phyloP scores from a whole-genome alignment of 2,797 vertebrate genomes.

The Etheostoma perlongum region DNA sequence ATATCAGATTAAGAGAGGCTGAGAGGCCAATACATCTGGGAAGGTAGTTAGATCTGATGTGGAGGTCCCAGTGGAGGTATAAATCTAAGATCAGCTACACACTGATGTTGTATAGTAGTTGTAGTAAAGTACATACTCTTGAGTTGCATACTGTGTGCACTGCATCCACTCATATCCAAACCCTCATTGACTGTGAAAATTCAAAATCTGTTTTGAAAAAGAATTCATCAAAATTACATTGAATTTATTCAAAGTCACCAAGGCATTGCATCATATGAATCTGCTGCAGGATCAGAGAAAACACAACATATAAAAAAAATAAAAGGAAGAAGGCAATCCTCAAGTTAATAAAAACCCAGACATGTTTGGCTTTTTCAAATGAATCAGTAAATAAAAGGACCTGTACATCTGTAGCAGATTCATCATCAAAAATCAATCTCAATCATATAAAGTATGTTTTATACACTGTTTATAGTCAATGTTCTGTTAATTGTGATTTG shows the following conservation, averaged over 20 bases:
- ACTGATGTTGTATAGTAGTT: slow-evolving; percentile 10
- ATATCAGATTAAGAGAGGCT: slow-evolving; percentile 31
- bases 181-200: slow-evolving; percentile 17
- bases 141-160: slow-evolving; percentile 10
- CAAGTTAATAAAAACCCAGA: background rate
- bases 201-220: slow-evolving; percentile 28
- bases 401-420: background rate
- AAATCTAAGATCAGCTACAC: slow-evolving; percentile 14
- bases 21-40: slow-evolving; percentile 27
- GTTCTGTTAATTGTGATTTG: background rate
- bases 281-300: background rate
- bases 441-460: background rate
- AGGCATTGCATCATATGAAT: slow-evolving; percentile 35
- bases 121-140: background rate
- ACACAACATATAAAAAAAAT: background rate
- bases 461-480: background rate
- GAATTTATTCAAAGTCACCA: slow-evolving; percentile 32
- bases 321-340: background rate
- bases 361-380: background rate
- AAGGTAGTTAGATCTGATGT: slow-evolving; percentile 18
- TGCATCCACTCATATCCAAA: slow-evolving; percentile 6
- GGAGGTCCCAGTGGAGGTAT: slow-evolving; percentile 25
- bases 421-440: background rate
- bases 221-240: slow-evolving; percentile 33
- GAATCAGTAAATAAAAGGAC: background rate